A percentile compares a stretch with the other conserved stretches of the same genome.
These are phyloP conservation scores for Cataglyphis rosenhaueri DNA, from an alignment of 2,888 invertebrate species.

Conservation along the genomic window DNA sequence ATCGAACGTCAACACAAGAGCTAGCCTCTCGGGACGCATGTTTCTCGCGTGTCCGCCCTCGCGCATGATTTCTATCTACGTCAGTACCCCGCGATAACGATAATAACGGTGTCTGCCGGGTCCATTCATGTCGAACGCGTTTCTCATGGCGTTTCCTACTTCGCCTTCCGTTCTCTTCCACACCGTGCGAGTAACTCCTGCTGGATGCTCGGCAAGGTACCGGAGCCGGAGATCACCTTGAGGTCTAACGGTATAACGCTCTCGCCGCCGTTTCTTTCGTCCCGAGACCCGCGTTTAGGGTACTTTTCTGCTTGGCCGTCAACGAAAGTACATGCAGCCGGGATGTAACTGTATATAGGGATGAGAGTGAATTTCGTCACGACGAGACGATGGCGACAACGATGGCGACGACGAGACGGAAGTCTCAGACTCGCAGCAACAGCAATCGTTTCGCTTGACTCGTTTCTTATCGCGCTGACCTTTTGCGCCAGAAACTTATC, in stretches of 20 bases:
- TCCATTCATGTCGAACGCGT: slow-evolving; percentile 69
- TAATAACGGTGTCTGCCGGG: slow-evolving; percentile 65
- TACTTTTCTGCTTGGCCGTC: slow-evolving; percentile 76
- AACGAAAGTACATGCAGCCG: slow-evolving; percentile 72
- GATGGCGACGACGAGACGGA: slow-evolving; percentile 13
- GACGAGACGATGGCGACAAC: slow-evolving; percentile 31
- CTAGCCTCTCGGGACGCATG: slow-evolving; percentile 8
- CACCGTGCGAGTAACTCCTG: slow-evolving; percentile 38
- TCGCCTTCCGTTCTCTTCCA: slow-evolving; percentile 51
- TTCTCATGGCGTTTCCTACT: slow-evolving; percentile 61
- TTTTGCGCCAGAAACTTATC: slow-evolving; percentile 54
- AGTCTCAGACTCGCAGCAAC: neutral
- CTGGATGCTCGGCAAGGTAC: slow-evolving; percentile 24
- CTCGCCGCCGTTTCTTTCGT: slow-evolving; percentile 72
- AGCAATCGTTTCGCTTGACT: neutral
- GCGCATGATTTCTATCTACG: slow-evolving; percentile 44
- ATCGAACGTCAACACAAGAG: slow-evolving; percentile 7
- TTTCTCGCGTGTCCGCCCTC: slow-evolving; percentile 28
- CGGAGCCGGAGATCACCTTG: slow-evolving; percentile 54
- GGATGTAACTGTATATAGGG: slow-evolving; percentile 59
- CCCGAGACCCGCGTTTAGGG: slow-evolving; percentile 78
- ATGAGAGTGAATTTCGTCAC: slow-evolving; percentile 76
- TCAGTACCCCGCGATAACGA: slow-evolving; percentile 63
- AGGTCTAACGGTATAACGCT: slow-evolving; percentile 74
- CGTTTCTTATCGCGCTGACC: slow-evolving; percentile 42